Evolutionary conservation across 92 coral and sea anemone species (phyloP).

Genomic region (Umimayanthus kanabou): DNA sequence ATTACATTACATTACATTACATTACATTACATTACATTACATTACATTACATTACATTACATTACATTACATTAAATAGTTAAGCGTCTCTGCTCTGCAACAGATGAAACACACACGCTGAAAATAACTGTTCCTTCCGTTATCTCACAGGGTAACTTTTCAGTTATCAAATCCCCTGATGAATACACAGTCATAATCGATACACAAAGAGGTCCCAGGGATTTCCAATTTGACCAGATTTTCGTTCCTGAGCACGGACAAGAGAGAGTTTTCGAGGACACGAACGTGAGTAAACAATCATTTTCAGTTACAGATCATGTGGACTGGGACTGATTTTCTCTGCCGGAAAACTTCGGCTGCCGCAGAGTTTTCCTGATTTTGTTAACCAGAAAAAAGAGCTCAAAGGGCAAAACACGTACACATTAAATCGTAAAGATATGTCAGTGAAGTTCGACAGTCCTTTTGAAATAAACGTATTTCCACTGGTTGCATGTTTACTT

Average conservation of each 20-base stretch:
- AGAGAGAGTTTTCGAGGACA: constrained; percentile 97
- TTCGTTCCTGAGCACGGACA: constrained; percentile 80
- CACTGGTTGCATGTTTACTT: too few relatives aligned
- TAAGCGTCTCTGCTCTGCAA: not conserved
- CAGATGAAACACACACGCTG: not conserved
- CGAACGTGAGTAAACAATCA: constrained; percentile 62
- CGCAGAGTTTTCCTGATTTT: too few relatives aligned
- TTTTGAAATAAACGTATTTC: too few relatives aligned
- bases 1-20: not conserved
- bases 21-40: not conserved
- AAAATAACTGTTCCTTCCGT: not conserved
- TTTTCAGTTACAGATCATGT: too few relatives aligned
- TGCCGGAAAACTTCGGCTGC: not conserved
- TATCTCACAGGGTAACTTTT: constrained; percentile 78
- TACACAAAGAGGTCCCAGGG: constrained; percentile 88
- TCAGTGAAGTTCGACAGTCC: too few relatives aligned
- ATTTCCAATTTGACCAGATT: constrained; percentile 92
- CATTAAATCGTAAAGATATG: too few relatives aligned
- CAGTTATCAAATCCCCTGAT: constrained; percentile 94
- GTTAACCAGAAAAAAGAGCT: not conserved
- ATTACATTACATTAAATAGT: too few relatives aligned
- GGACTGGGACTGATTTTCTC: not conserved
- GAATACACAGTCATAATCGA: constrained; percentile 85
- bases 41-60: too few relatives aligned
- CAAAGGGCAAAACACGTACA: not conserved